Evolutionary conservation across 2,888 invertebrate genomes (phyloP), one percentile per base, ranked within the genome.

Genomic region (Epinotia ramella): DNA sequence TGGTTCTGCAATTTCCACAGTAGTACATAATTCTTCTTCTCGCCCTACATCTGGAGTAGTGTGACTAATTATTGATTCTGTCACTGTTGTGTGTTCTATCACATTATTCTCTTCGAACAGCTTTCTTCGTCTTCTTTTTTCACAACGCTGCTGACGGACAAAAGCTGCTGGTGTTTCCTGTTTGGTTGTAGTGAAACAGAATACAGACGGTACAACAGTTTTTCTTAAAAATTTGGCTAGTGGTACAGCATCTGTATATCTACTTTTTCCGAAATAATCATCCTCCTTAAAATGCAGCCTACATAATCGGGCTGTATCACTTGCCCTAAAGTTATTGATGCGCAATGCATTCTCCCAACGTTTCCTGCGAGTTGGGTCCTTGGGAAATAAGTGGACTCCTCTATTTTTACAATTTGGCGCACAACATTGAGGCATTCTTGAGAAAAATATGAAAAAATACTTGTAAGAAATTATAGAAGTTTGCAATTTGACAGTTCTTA

Each of bases 261-360:
- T 65, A 60, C 59, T 65, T 20, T 69, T 13, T 40, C 71, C 75
- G 40, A 56, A 62, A 62, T 72, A 76, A 40, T 72, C 76, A 66
- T 65, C 44, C 56, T 18, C 13, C 68, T 20, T 63, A 44, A 76
- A 76, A 64, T 76, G 76, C 33, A 57, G 24, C 1, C 62, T 24
- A 68, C 76, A 76, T 68, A 76, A 73, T 18, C 76, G 64, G n/a
- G 70, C 40, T 57, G 68, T 13, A 40, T 63, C 44, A 12, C 24
- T 24, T 24, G 24, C 24, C 24, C 24, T 24, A 24, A 24, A 24
- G 24, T 24, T 24, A 24, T 24, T 24, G 24, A 24, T 2, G 24
- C 24, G 24, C 24, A 24, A 24, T 1, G 24, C 24, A 24, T 24
- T 24, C 24, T 24, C 24, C 24, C 24, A 24, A 24, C 24, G 24